phyloP scores from a whole-genome alignment of 1,140 invertebrate species.

The Amyelois transitella region DNA sequence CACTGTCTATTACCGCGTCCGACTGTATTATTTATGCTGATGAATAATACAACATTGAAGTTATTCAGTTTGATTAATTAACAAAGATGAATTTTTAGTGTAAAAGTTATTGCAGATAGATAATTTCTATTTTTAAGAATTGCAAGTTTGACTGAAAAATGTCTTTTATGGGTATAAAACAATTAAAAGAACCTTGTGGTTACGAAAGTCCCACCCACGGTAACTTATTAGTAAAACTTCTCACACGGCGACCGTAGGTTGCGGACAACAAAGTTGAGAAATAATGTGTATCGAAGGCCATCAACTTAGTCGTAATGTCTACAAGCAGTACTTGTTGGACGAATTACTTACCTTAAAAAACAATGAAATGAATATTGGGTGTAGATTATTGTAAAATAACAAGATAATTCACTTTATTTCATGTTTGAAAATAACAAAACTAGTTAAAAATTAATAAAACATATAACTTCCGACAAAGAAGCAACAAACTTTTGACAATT shows the following conservation, averaged over 20 bases:
- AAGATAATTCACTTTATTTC: not conserved
- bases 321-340: not conserved
- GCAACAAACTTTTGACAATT: not conserved
- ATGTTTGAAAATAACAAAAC: not conserved
- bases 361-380: constrained; percentile 10
- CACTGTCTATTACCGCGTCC: constrained; percentile 15
- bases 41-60: not conserved
- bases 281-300: constrained; percentile 45
- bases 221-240: constrained; percentile 43
- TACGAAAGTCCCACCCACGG: constrained; percentile 41
- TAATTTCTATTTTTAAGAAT: too few species aligned
- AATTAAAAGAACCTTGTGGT: constrained; percentile 20
- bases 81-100: too few species aligned
- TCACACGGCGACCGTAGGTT: constrained; percentile 24
- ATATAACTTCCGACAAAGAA: not conserved
- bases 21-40: not conserved
- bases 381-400: constrained; percentile 18
- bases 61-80: not conserved
- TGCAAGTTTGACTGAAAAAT: too few species aligned
- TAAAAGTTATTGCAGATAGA: too few species aligned
- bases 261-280: constrained; percentile 42
- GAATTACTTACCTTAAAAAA: not conserved
- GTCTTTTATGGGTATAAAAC: not conserved
- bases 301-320: constrained; percentile 9
- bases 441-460: not conserved